phyloP scores from a whole-genome alignment of 2,797 vertebrate genomes.

The Malurus leucopterus region DNA sequence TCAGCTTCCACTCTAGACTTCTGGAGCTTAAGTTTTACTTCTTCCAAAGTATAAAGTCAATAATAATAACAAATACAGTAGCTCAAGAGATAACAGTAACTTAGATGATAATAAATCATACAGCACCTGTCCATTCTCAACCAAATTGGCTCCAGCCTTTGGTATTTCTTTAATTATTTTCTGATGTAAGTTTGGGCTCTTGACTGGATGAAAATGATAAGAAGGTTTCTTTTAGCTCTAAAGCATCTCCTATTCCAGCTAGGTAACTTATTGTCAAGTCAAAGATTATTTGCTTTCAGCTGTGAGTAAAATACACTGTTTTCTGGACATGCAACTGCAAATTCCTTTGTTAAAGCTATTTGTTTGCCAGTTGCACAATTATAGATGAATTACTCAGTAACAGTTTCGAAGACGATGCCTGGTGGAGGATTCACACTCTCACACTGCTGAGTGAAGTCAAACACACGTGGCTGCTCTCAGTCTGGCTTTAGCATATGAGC shows the following conservation, averaged over 20 bases:
- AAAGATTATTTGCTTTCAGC: constrained; percentile 42
- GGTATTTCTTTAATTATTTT: constrained; percentile 34
- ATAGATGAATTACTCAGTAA: constrained; percentile 50
- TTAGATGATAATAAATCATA: constrained; percentile 15
- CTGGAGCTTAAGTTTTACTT: neutral
- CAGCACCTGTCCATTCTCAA: neutral
- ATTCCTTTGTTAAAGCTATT: constrained; percentile 40
- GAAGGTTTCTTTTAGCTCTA: constrained; percentile 29
- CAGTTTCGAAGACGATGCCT: constrained; percentile 15
- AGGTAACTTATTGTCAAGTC: neutral
- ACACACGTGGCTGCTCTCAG: constrained; percentile 6
- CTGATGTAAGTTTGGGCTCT: neutral
- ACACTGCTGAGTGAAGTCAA: constrained; percentile 27
- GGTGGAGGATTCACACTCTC: constrained; percentile 32
- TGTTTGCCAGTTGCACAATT: constrained; percentile 34
- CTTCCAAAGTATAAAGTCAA: constrained; percentile 2
- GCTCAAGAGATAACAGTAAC: neutral
- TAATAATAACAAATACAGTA: constrained; percentile 8
- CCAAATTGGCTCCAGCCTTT: neutral
- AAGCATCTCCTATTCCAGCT: neutral
- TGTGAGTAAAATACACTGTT: constrained; percentile 32
- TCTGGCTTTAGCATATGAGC: constrained; percentile 40
- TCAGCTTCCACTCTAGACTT: neutral
- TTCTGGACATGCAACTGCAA: constrained; percentile 21
- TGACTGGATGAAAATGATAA: constrained; percentile 14